Evolutionary conservation across 2,113 vertebrate species (phyloP).

Genomic region (Pollachius pollachius): DNA sequence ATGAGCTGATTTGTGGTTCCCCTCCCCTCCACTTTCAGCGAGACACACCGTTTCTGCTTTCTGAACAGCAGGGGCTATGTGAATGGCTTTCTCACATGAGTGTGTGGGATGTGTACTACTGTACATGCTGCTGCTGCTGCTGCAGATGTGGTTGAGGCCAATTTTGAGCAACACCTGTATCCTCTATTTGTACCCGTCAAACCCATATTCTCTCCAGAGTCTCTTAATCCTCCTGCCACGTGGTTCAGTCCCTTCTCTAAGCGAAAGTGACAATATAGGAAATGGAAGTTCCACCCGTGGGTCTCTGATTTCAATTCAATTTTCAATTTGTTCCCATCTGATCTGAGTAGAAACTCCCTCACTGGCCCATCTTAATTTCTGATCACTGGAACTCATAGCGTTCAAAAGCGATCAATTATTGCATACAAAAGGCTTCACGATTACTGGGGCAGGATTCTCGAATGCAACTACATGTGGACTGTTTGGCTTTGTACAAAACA

Average conservation of each 20-base stretch:
- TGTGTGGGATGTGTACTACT: conserved; percentile 24
- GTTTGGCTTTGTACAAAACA: conserved; percentile 45
- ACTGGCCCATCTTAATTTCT: conserved; percentile 9
- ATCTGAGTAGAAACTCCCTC: neutral
- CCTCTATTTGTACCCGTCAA: conserved; percentile 24
- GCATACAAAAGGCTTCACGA: conserved; percentile 6
- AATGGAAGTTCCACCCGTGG: neutral
- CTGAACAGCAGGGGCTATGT: conserved; percentile 49
- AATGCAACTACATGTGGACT: conserved; percentile 40
- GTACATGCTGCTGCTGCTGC: conserved; percentile 67
- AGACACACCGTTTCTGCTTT: conserved; percentile 53
- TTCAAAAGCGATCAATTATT: conserved; percentile 10
- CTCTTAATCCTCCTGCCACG: conserved; percentile 24
- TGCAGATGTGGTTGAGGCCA: conserved; percentile 4
- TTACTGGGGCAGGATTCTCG: conserved; percentile 30
- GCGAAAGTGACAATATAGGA: neutral
- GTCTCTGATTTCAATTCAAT: conserved; percentile 10
- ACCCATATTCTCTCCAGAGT: conserved; percentile 8
- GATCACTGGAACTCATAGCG: neutral
- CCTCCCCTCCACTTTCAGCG: conserved; percentile 37
- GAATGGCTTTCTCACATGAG: conserved; percentile 65
- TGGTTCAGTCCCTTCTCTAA: conserved; percentile 6
- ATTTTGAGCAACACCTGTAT: conserved; percentile 42
- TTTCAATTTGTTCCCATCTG: conserved; percentile 24
- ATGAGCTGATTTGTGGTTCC: conserved; percentile 36